These are phyloP conservation scores for Pogonomyrmex barbatus DNA, from an alignment of 1,140 invertebrate species.

Conservation along the genomic window DNA sequence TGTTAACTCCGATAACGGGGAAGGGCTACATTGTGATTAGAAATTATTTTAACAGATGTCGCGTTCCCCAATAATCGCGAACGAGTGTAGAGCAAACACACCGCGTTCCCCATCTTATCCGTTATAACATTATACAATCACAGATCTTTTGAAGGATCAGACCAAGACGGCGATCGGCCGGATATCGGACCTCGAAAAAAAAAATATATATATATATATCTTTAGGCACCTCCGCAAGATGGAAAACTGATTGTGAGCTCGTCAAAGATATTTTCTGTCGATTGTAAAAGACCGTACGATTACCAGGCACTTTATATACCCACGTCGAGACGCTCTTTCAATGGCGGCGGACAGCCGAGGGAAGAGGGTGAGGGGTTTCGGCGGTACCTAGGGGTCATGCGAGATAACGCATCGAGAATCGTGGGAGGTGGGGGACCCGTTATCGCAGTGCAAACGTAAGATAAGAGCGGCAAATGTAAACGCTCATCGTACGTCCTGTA, in stretches of 20 bases:
- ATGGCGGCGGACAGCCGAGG: not conserved
- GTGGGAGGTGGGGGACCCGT: conserved; percentile 71
- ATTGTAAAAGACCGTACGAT: not conserved
- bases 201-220: not conserved
- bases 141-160: conserved; percentile 38
- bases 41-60: conserved; percentile 84
- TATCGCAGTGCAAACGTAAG: conserved; percentile 85
- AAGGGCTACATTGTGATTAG: conserved; percentile 66
- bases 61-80: conserved; percentile 81
- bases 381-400: conserved; percentile 36
- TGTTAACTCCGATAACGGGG: conserved; percentile 64
- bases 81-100: conserved; percentile 83
- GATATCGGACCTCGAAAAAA: not conserved
- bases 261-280: not conserved
- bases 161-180: not conserved
- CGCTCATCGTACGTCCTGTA: conserved; percentile 77
- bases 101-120: conserved; percentile 67
- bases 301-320: not conserved
- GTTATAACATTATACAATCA: conserved; percentile 50
- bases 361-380: conserved; percentile 29
- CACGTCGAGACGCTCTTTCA: conserved; percentile 5
- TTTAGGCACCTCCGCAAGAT: not conserved
- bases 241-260: not conserved
- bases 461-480: conserved; percentile 85
- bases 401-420: conserved; percentile 60